A percentile compares a stretch with the other conserved stretches of the same genome.
Conservation (phyloP, 2,888 invertebrate species). For the Polyommatus icarus region DNA sequence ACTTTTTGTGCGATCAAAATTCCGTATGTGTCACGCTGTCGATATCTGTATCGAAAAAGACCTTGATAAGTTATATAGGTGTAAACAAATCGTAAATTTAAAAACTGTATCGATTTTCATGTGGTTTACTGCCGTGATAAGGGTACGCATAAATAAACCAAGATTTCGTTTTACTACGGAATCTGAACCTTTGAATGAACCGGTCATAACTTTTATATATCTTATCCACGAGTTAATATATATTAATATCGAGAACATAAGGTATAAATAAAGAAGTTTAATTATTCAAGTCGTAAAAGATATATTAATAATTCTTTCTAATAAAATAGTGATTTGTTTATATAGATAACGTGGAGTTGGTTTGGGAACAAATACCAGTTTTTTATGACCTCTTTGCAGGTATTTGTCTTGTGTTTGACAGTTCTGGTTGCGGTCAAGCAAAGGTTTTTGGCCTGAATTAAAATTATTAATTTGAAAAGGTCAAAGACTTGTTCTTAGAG, state of each 20-base stretch:
- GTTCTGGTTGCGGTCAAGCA: neutral
- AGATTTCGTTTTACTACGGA: neutral
- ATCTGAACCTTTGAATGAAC: neutral
- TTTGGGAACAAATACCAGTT: slow-evolving; percentile 16
- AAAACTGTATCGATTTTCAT: neutral
- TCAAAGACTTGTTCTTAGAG: neutral
- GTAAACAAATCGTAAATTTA: slow-evolving; percentile 12
- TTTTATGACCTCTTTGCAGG: slow-evolving; percentile 1
- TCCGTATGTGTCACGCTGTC: slow-evolving; percentile 12
- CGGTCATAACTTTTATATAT: neutral
- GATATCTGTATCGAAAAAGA: slow-evolving; percentile 2
- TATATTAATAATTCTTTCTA: slow-evolving; percentile 2
- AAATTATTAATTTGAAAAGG: neutral
- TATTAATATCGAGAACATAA: slow-evolving; percentile 11
- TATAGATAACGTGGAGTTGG: slow-evolving; percentile 15
- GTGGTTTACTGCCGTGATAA: neutral
- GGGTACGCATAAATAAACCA: neutral
- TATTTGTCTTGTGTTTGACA: neutral
- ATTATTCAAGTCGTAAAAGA: slow-evolving; percentile 15
- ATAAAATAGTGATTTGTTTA: slow-evolving; percentile 21
- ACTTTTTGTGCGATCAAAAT: slow-evolving; percentile 29
- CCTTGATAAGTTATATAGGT: slow-evolving; percentile 10
- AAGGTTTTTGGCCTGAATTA: slow-evolving; percentile 6
- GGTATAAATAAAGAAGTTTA: slow-evolving; percentile 7
- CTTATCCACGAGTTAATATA: slow-evolving; percentile 3